Base-by-base conservation (phyloP, 2,888 invertebrate species). In the Parasteatoda lunata region DNA sequence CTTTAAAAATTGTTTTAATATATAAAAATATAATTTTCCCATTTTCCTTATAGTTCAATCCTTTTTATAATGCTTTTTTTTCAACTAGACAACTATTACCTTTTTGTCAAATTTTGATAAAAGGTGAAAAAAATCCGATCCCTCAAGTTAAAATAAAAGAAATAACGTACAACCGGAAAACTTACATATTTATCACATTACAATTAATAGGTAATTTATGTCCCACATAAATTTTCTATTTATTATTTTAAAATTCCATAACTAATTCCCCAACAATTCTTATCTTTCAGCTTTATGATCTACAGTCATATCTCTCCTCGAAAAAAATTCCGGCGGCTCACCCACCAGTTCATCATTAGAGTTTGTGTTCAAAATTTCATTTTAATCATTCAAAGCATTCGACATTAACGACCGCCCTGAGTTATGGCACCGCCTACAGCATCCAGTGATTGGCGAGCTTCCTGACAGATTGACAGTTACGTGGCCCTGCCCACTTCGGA, bases 391-490 rank as follows among this genome's bases (percentile, higher is more conserved):
- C 5, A 47, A 52, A 64, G 73, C 8, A 51, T 54, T 48, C 65
- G 86, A 86, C 86, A 77, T 68, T 77, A 72, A 86, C 77, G 81
- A 76, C 81, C 82, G 83, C 87, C 87, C 75, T 88, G 87, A 88
- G 87, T 83, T 88, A 88, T 76, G 87, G 79, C 78, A 51, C 87
- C 87, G 78, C 87, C 87, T 79, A 80, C 79, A 64, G 73, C 68
- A 83, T 75, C 77, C 82, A 51, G 82, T 83, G 87, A 88, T 88
- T 88, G 87, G 87, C 80, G 87, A 78, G 87, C 79, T 13, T 49
- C 75, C 82, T 88, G 87, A 88, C 87, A 88, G 87, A 85, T 83
- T 81, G 83, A 78, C 82, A 88, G 87, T 75, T 65, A 13, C n/a
- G 75, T 64, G 65, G 78, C 75, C 83, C 82, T n/a, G 68, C 87